phyloP scores from a whole-genome alignment of 2,888 invertebrate genomes.

The Escarpia spicata region DNA sequence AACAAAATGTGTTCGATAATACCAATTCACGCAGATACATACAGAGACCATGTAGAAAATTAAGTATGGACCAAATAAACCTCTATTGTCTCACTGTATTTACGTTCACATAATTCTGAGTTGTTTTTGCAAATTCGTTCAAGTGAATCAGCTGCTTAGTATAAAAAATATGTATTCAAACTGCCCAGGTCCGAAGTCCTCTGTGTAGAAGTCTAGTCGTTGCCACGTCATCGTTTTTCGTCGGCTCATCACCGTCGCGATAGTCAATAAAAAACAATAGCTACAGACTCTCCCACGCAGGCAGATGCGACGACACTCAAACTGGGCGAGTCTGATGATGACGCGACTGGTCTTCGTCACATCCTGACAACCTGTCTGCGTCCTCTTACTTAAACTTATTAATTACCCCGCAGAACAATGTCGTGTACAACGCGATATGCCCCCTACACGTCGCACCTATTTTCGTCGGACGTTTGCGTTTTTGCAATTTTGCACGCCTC shows the following conservation, averaged over 20 bases:
- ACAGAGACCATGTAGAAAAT: too few relatives aligned
- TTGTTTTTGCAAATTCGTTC: too few relatives aligned
- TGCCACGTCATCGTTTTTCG: too few relatives aligned
- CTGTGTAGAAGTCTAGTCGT: too few relatives aligned
- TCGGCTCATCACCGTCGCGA: background rate
- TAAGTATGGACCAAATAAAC: too few relatives aligned
- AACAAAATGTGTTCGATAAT: too few relatives aligned
- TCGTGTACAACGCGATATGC: background rate
- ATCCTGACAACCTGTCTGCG: background rate
- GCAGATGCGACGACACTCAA: background rate
- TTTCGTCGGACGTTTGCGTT: background rate
- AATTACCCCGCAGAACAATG: constrained; percentile 1
- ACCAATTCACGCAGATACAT: too few relatives aligned
- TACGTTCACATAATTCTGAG: too few relatives aligned
- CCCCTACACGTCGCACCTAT: constrained; percentile 3
- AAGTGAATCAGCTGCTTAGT: too few relatives aligned
- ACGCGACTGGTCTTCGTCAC: background rate
- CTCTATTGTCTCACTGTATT: too few relatives aligned
- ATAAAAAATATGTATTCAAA: too few relatives aligned
- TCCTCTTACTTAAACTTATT: background rate
- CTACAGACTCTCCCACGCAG: background rate
- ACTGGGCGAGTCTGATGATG: background rate
- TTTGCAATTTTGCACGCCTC: background rate
- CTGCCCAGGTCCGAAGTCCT: too few relatives aligned
- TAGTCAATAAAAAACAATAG: background rate